phyloP scores from a whole-genome alignment of 2,797 vertebrate genomes.

The Schizopygopsis pylzovi region DNA sequence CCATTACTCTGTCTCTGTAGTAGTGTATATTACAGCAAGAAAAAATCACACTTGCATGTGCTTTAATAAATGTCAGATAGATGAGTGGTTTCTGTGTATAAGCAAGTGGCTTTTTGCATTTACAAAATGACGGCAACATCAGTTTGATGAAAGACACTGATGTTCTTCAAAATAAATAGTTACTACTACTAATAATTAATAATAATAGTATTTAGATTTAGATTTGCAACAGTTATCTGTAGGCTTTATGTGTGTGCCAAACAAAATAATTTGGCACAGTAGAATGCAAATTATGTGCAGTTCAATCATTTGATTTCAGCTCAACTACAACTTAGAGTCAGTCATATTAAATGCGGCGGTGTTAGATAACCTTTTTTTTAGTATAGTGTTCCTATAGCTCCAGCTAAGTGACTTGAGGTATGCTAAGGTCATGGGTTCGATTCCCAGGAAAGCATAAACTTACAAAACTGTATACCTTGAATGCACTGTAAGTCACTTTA shows the following conservation, averaged over 20 bases:
- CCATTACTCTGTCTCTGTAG: neutral
- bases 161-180: neutral
- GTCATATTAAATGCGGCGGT: neutral
- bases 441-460: neutral
- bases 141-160: neutral
- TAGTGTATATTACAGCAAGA: neutral
- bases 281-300: neutral
- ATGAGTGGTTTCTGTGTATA: neutral
- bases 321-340: neutral
- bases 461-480: neutral
- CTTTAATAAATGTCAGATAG: constrained; percentile 3
- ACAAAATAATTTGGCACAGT: neutral
- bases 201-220: neutral
- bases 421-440: neutral
- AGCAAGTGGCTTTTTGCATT: neutral
- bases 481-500: neutral
- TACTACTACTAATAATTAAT: neutral
- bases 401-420: neutral
- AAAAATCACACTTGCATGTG: neutral
- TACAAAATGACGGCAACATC: neutral
- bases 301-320: neutral
- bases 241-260: neutral
- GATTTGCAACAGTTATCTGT: neutral
- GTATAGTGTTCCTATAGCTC: neutral
- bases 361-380: neutral